Base-by-base conservation (phyloP, 2,888 invertebrate genomes). In the Chromoteleia sp. region DNA sequence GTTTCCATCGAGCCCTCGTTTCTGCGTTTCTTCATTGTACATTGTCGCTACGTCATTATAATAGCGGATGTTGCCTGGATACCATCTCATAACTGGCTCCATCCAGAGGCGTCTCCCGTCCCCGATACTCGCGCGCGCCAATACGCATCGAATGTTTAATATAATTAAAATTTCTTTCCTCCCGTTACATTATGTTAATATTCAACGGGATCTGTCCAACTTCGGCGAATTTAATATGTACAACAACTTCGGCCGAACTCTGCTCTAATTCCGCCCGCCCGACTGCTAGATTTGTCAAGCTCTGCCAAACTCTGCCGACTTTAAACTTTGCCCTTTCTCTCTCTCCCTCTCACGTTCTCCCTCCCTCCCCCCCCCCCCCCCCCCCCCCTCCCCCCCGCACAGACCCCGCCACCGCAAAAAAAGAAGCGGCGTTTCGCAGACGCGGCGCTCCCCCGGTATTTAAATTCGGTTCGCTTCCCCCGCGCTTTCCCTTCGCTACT, bases 1-100 rank as follows among this genome's bases (percentile, higher is more conserved):
- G 48, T 56, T 68, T 54, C 67, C 58, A 41, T 67, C 56, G 58
- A 67, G 41, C 50, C 56, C 56, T 65, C 56, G 65, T 74, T 74
- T 65, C 65, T 48, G 56, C 63, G 63, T 78, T 71, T 78, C 78
- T 78, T 78, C 71, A 65, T 41, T 71, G 73, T 67, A 71, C 73
- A 54, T 67, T 65, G 78, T 73, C 78, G 67, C 71, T 67, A 61
- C 50, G 67, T 78, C 67, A 78, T 73, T 71, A 65, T 73, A 78
- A 78, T 65, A 78, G 78, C 65, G 59, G 78, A 78, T 67, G 78
- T 78, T 78, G 78, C 73, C 78, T 71, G 78, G 78, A 78, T 71
- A 78, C 78, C 78, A 41, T 71, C 78, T 67, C 78, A 52, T 71
- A 78, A 78, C 78, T 78, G 56, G 71, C 71, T 61, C 14, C 30